A percentile compares a stretch with the other conserved stretches of the same genome.
These are phyloP conservation scores for Pterocles gutturalis DNA, from an alignment of 2,113 vertebrate species.

Conservation along the genomic window DNA sequence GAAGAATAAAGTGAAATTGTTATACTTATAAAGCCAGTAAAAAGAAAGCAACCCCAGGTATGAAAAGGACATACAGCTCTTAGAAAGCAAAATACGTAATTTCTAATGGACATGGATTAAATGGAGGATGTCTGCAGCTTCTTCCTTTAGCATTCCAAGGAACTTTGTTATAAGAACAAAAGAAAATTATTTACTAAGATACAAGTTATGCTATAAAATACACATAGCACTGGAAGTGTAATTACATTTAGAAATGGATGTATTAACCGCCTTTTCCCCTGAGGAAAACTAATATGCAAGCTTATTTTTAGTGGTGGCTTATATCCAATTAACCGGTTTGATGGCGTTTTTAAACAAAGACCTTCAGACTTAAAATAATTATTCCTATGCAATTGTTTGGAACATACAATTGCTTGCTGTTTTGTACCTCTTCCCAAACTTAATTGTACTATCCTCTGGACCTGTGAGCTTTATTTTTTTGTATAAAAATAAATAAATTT, in stretches of 20 bases:
- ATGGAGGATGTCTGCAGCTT: not conserved
- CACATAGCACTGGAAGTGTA: not conserved
- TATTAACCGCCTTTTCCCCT: not conserved
- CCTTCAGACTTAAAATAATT: not conserved
- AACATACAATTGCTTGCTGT: not conserved
- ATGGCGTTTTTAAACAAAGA: constrained; percentile 15
- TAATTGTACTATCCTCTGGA: not conserved
- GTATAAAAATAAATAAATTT: not conserved
- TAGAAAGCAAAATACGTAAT: not conserved
- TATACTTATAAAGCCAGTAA: not conserved
- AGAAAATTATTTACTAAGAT: constrained; percentile 3
- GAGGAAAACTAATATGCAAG: constrained; percentile 20
- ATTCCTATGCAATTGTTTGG: not conserved
- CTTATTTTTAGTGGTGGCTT: constrained; percentile 7
- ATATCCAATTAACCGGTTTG: not conserved
- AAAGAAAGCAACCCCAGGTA: not conserved
- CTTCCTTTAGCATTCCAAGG: constrained; percentile 8
- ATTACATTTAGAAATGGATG: constrained; percentile 22
- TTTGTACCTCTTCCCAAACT: not conserved
- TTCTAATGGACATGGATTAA: constrained; percentile 4
- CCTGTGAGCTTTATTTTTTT: not conserved
- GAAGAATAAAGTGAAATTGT: constrained; percentile 3
- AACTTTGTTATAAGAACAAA: constrained; percentile 41
- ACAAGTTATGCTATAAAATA: constrained; percentile 22
- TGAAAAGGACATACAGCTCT: not conserved